Percentiles rank a stretch among this genome's conserved stretches.
Evolutionary conservation across 2,113 vertebrate genomes (phyloP).

Genomic region (Myiopsitta monachus): DNA sequence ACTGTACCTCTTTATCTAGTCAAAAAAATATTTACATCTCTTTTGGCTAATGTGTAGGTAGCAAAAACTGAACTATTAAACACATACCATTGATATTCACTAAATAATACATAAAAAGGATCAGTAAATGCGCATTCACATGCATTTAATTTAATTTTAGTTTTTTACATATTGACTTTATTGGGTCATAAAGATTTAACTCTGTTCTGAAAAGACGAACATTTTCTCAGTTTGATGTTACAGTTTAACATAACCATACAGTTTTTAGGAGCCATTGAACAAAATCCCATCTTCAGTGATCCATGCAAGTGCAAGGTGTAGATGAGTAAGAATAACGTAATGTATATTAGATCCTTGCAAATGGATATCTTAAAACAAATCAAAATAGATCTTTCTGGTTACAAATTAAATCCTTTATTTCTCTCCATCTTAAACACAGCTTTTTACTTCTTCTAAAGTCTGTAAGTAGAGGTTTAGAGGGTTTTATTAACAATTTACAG

Average conservation of each 20-base stretch:
- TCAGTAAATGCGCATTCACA: slow-evolving; percentile 84
- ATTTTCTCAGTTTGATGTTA: slow-evolving; percentile 27
- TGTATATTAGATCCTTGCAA: slow-evolving; percentile 16
- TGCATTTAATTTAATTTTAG: slow-evolving; percentile 76
- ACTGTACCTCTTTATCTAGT: slow-evolving; percentile 76
- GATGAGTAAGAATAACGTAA: slow-evolving; percentile 4
- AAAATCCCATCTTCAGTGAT: slow-evolving; percentile 50
- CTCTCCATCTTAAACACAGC: slow-evolving; percentile 19
- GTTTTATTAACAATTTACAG: slow-evolving; percentile 25
- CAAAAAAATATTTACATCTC: slow-evolving; percentile 86
- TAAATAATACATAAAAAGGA: slow-evolving; percentile 81
- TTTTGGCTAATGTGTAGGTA: slow-evolving; percentile 80
- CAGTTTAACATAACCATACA: neutral
- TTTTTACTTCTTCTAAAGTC: slow-evolving; percentile 16
- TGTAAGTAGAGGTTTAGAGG: slow-evolving; percentile 16
- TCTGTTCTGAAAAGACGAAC: slow-evolving; percentile 34
- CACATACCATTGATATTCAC: slow-evolving; percentile 84
- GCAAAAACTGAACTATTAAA: slow-evolving; percentile 82
- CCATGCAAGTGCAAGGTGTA: slow-evolving; percentile 54
- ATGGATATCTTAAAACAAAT: neutral
- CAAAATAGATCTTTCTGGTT: slow-evolving; percentile 20
- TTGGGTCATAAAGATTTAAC: slow-evolving; percentile 50
- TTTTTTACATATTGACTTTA: slow-evolving; percentile 76
- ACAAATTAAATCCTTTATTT: slow-evolving; percentile 34
- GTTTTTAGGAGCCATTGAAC: slow-evolving; percentile 30